phyloP scores from a whole-genome alignment of 2,888 invertebrate genomes.

The Idaea aversata region DNA sequence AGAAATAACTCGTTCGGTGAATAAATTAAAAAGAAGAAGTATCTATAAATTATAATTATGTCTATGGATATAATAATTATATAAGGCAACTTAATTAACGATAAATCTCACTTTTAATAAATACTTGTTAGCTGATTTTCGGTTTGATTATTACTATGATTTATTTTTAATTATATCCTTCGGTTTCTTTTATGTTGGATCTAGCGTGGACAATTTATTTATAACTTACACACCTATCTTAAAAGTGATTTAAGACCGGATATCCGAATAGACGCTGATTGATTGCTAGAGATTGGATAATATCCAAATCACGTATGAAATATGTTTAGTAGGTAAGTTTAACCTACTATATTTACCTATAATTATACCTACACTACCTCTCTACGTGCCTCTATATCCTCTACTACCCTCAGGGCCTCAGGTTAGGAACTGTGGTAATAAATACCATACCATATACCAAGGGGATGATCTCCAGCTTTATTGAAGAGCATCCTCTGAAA shows the following conservation, averaged over 20 bases:
- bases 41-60: constrained; percentile 1
- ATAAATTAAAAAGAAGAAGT: not conserved
- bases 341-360: no score
- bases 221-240: not conserved
- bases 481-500: not conserved
- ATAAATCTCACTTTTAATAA: constrained; percentile 2
- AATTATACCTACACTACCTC: no score
- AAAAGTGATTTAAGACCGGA: not conserved
- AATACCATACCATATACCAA: not conserved
- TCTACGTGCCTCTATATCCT: no score
- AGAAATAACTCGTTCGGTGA: not conserved
- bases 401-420: no score
- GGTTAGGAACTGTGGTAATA: no score
- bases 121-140: not conserved
- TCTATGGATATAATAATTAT: not conserved
- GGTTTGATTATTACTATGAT: not conserved
- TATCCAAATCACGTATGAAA: not conserved
- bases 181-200: not conserved
- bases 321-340: not conserved
- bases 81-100: not conserved
- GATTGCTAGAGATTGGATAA: not conserved
- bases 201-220: constrained; percentile 1
- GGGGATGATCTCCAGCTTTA: not conserved
- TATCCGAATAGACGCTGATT: constrained; percentile 1
- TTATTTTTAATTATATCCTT: constrained; percentile 1